phyloP scores from a whole-genome alignment of 2,113 vertebrate species.

The Pelobates fuscus region DNA sequence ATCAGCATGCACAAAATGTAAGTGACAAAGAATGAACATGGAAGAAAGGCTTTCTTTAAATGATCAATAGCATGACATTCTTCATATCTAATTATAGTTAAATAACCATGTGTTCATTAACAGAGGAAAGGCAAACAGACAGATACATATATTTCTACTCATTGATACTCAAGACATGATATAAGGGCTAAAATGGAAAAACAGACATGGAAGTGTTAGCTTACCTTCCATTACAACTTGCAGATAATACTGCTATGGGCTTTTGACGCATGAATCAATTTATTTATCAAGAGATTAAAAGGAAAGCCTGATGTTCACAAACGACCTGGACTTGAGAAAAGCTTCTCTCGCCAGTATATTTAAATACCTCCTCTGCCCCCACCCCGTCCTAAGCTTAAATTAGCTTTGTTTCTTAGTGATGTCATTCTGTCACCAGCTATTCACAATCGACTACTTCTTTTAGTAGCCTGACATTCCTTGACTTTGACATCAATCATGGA shows the following conservation, averaged over 20 bases:
- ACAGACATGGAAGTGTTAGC: not conserved
- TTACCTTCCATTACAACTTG: constrained; percentile 17
- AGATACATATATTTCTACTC: too few relatives aligned
- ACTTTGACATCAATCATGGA: constrained; percentile 44
- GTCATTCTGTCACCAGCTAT: constrained; percentile 37
- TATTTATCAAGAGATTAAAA: constrained; percentile 3
- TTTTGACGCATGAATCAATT: constrained; percentile 26
- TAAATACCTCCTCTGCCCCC: constrained; percentile 13
- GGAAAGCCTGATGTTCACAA: constrained; percentile 2
- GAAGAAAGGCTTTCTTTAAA: too few relatives aligned
- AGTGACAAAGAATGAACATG: too few relatives aligned
- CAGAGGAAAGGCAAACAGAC: too few relatives aligned
- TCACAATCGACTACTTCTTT: constrained; percentile 38
- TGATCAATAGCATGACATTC: too few relatives aligned
- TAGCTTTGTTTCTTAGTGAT: constrained; percentile 46
- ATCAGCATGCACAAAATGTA: too few relatives aligned
- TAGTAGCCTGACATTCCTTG: constrained; percentile 35
- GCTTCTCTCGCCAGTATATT: constrained; percentile 21
- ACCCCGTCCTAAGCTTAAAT: constrained; percentile 29
- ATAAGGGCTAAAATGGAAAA: not conserved
- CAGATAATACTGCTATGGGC: not conserved
- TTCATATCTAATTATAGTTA: too few relatives aligned
- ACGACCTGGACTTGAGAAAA: constrained; percentile 15
- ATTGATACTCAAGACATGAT: too few relatives aligned
- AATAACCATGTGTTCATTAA: too few relatives aligned